Conservation (phyloP, 1,140 invertebrate species). For the Venustaconcha ellipsiformis region DNA sequence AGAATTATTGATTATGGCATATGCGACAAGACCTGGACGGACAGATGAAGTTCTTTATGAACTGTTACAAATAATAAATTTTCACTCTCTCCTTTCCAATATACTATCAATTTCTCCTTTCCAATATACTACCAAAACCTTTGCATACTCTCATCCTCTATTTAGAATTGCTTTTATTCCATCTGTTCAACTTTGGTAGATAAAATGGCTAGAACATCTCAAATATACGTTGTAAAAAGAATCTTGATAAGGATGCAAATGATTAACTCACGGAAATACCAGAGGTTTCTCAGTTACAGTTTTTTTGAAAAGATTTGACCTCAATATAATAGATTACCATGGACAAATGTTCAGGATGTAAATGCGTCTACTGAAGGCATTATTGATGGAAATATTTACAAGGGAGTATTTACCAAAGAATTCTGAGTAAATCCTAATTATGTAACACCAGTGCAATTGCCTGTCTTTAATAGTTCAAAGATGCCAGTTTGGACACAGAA, state of each 20-base stretch:
- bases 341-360: background rate
- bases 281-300: background rate
- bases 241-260: background rate
- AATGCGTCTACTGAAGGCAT: background rate
- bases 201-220: background rate
- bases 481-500: too few species aligned
- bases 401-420: background rate
- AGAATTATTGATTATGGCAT: too few species aligned
- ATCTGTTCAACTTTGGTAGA: too few species aligned
- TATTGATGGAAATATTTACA: background rate
- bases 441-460: background rate
- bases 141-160: background rate
- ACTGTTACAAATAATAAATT: too few species aligned
- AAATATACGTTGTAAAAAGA: background rate
- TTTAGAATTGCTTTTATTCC: too few species aligned
- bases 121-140: too few species aligned
- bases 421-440: slow-evolving; percentile 2
- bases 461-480: too few species aligned
- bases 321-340: background rate
- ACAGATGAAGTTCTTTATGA: too few species aligned
- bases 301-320: background rate
- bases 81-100: too few species aligned
- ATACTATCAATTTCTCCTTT: too few species aligned
- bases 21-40: too few species aligned
- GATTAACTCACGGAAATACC: background rate